Percentiles rank a stretch among this genome's conserved stretches.
These are phyloP conservation scores for Yponomeuta cagnagella DNA, from an alignment of 2,888 invertebrate genomes.

Conservation along the genomic window DNA sequence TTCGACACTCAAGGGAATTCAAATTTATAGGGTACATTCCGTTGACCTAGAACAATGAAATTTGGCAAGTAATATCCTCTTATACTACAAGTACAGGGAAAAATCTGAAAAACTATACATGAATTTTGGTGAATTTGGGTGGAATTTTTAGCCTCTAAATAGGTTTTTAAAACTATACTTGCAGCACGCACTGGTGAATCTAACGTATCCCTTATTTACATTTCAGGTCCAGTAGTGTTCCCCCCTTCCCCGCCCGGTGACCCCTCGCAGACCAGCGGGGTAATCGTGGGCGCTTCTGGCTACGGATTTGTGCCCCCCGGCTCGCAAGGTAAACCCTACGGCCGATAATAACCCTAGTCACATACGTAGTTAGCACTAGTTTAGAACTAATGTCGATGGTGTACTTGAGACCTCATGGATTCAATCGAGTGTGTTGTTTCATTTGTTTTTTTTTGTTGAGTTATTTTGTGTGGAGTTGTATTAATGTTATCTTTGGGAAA, in stretches of 20 bases:
- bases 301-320: conserved; percentile 90
- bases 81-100: too few relatives aligned
- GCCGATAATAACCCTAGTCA: conserved; percentile 44
- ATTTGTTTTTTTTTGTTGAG: not conserved
- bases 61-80: too few relatives aligned
- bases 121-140: too few relatives aligned
- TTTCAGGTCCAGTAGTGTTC: conserved; percentile 87
- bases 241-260: conserved; percentile 81
- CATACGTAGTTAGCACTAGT: conserved; percentile 55
- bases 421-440: not conserved
- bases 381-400: conserved; percentile 4
- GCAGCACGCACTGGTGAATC: too few relatives aligned
- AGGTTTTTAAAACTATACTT: too few relatives aligned
- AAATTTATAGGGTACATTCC: too few relatives aligned
- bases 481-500: too few relatives aligned
- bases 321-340: conserved; percentile 76
- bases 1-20: too few relatives aligned
- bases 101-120: too few relatives aligned
- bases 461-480: too few relatives aligned
- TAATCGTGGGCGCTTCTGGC: conserved; percentile 88
- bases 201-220: not conserved
- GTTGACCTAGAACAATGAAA: too few relatives aligned
- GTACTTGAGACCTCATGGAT: not conserved
- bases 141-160: too few relatives aligned
- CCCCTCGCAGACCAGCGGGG: conserved; percentile 85